Conservation (phyloP, 2,113 vertebrate genomes). For the Nyctereutes procyonoides region DNA sequence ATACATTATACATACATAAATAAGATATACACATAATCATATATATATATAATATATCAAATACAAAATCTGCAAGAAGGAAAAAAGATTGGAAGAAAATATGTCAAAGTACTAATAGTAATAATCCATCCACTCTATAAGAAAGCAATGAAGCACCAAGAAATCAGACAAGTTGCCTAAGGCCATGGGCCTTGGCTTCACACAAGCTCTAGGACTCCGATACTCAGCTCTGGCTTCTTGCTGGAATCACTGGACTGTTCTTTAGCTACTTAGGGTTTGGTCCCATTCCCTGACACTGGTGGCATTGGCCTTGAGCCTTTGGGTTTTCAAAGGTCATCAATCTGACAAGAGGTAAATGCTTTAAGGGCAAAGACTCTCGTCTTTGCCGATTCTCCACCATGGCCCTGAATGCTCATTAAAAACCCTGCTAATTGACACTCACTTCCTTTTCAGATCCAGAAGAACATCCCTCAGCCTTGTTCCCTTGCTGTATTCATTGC, state of each 20-base stretch:
- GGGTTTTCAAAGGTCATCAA: not conserved
- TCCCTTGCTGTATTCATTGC: not conserved
- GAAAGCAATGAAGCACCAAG: not conserved
- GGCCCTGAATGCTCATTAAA: not conserved
- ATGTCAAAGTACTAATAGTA: not conserved
- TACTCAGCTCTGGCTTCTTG: not conserved
- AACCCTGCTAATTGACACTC: not conserved
- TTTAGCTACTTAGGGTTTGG: not conserved
- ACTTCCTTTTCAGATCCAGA: not conserved
- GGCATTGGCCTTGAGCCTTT: not conserved
- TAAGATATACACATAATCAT: not conserved
- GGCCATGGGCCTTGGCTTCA: not conserved
- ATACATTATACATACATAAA: too few relatives aligned
- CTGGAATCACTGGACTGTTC: not conserved
- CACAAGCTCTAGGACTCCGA: accelerated
- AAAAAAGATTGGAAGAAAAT: not conserved
- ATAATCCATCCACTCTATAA: not conserved
- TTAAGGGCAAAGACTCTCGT: not conserved
- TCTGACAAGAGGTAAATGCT: not conserved
- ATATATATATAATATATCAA: not conserved
- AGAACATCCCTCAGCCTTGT: not conserved
- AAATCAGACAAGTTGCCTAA: not conserved
- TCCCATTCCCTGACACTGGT: not conserved
- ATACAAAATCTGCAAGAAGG: not conserved
- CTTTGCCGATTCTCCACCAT: not conserved